Base-by-base conservation (phyloP, 1,140 invertebrate genomes). In the Himalopsyche phryganea region DNA sequence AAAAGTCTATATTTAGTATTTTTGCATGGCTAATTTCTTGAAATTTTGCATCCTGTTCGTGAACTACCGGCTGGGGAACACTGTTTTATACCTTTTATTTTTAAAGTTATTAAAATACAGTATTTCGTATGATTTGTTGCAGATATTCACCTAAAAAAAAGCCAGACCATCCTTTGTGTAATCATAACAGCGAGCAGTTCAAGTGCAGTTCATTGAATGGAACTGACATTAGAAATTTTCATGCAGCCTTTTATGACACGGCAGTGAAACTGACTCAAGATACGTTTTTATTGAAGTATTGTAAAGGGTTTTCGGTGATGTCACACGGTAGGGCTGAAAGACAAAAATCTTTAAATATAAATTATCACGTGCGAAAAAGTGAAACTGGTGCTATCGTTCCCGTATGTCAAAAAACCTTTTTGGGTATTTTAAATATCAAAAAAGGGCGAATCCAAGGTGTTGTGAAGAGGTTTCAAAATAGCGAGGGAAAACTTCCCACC, bases 261-360 rank as follows among this genome's bases (percentile, higher is more conserved):
- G 15, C n/a, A 13, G 38, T 40, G 38, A 40, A 40, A 40, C 15
- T 40, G 15, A 5, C 38, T 4, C 38, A 40, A 40, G 38, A 40
- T 40, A 40, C 38, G n/a, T 40, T 40, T 40, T 40, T 40, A 40
- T 3, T 40, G n/a, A 40, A 40, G n/a, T 40, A 11, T 40, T 40
- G 38, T 40, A n/a, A 40, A 15, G 38, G 11, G n/a, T 3, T 15
- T 13, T 13, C 11, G 5, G 38, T 40, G 15, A 15, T 40, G n/a
- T 13, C 38, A 40, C 38, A 40, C 15, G n/a, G 15, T 13, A 11
- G 15, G 11, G 15, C 11, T 13, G 15, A 15, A n/a, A 11, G 38
- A 40, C 4, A 40, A 40, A 40, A 40, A 15, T 13, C 11, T 15
- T 13, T 40, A 4, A 40, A 40, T 15, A 40, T 40, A 13, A 11